Evolutionary conservation across 92 coral and sea anemone species (phyloP).

Genomic region (Epizoanthus rinbou): DNA sequence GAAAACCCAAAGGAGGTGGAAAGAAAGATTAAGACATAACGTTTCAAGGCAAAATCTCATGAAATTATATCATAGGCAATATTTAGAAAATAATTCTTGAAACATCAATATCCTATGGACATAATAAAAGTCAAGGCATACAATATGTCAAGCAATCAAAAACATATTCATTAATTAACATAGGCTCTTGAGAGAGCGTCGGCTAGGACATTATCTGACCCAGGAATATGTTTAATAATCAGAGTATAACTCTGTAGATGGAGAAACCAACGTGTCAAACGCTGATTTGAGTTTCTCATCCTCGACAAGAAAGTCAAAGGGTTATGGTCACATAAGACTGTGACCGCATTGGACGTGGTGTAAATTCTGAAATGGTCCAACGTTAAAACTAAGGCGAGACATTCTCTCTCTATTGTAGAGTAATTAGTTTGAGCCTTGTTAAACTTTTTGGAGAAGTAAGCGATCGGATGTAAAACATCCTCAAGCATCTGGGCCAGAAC

Average conservation of each 20-base stretch:
- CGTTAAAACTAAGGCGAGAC: constrained; percentile 14
- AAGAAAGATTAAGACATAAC: too few species aligned
- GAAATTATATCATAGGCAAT: too few species aligned
- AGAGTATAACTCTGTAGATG: background rate
- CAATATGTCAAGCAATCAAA: too few species aligned
- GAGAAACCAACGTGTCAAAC: constrained; percentile 9
- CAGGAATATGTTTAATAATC: too few species aligned
- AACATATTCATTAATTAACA: too few species aligned
- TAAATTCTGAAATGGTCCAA: background rate
- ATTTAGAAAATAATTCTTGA: too few species aligned
- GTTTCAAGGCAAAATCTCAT: too few species aligned
- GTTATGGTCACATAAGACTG: constrained; percentile 39
- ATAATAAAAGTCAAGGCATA: too few species aligned
- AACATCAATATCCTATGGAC: too few species aligned
- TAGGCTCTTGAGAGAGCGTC: too few species aligned
- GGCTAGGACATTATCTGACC: too few species aligned
- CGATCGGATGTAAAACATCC: background rate
- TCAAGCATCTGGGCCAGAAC: constrained; percentile 3
- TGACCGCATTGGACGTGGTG: constrained; percentile 17
- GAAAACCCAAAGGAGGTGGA: too few species aligned
- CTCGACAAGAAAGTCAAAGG: constrained; percentile 33
- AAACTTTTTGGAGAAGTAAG: background rate
- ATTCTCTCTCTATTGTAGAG: constrained; percentile 16
- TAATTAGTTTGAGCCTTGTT: constrained; percentile 36
- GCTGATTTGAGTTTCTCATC: constrained; percentile 5